A percentile compares a stretch with the other conserved stretches of the same genome.
Conservation (phyloP, 2,797 vertebrate genomes). For the Philypnodon macrostomus region DNA sequence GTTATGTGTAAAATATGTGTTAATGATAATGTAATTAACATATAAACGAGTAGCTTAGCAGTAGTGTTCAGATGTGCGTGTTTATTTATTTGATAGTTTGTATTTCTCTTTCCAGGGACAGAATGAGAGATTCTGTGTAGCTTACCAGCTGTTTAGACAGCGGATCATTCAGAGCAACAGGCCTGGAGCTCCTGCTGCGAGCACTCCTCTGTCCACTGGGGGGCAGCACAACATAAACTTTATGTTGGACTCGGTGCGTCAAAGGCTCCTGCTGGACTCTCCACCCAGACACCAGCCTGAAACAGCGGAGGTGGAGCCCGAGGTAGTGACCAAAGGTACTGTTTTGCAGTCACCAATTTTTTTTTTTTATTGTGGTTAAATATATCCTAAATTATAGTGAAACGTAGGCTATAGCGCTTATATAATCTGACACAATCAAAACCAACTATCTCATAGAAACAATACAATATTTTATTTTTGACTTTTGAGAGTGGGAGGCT, state of each 20-base stretch:
- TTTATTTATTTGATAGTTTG: not conserved
- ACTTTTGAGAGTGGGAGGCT: too few relatives aligned
- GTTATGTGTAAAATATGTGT: too few relatives aligned
- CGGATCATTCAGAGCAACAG: conserved; percentile 42
- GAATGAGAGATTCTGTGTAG: not conserved
- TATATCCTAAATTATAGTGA: too few relatives aligned
- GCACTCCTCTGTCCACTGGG: conserved; percentile 70
- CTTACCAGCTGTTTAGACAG: conserved; percentile 65
- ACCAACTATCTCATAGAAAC: too few relatives aligned
- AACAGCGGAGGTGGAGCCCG: not conserved
- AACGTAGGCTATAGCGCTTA: too few relatives aligned
- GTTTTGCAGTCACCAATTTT: too few relatives aligned
- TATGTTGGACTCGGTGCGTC: conserved; percentile 58
- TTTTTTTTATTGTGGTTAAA: too few relatives aligned
- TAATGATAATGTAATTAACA: too few relatives aligned
- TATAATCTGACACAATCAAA: too few relatives aligned
- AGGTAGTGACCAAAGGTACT: not conserved
- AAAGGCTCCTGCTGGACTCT: conserved; percentile 61
- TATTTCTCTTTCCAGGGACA: conserved; percentile 26
- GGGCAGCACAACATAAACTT: conserved; percentile 52
- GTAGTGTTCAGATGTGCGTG: not conserved
- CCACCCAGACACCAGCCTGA: conserved; percentile 26
- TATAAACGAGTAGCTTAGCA: too few relatives aligned
- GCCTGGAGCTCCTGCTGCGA: conserved; percentile 35
- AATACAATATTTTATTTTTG: too few relatives aligned